Conservation (phyloP, 2,797 vertebrate genomes). For the Lacerta viridis region DNA sequence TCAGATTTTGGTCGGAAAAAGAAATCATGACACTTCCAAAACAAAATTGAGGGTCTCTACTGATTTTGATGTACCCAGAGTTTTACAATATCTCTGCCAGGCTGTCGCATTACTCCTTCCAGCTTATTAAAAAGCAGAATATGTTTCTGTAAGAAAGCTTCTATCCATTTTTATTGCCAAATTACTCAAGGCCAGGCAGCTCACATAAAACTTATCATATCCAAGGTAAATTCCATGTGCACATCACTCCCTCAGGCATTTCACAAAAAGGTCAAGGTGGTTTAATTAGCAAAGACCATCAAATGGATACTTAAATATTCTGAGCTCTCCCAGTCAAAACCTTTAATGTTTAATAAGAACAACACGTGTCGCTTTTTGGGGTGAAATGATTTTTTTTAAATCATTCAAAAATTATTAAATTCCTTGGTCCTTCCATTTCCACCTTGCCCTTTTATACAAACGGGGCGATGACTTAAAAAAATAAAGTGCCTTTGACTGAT, state of each 20-base stretch:
- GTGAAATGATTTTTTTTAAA: conserved; percentile 26
- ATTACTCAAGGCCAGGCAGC: conserved; percentile 62
- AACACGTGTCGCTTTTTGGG: conserved; percentile 44
- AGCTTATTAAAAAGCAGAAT: conserved; percentile 51
- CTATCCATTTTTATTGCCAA: conserved; percentile 49
- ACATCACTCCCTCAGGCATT: conserved; percentile 57
- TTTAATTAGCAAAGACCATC: conserved; percentile 71
- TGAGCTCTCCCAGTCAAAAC: conserved; percentile 47
- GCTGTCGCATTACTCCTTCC: background rate
- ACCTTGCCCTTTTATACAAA: conserved; percentile 38
- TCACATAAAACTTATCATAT: conserved; percentile 54
- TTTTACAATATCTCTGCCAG: conserved; percentile 11
- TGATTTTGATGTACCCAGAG: background rate
- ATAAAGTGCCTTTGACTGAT: background rate
- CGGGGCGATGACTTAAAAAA: conserved; percentile 21
- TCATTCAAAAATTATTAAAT: conserved; percentile 46
- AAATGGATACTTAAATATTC: conserved; percentile 69
- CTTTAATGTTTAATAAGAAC: conserved; percentile 62
- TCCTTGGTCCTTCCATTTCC: conserved; percentile 32
- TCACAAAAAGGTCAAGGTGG: conserved; percentile 71
- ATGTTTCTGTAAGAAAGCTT: conserved; percentile 51
- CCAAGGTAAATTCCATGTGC: conserved; percentile 62
- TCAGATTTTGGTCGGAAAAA: conserved; percentile 2
- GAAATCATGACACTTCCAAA: background rate
- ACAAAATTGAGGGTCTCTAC: background rate